phyloP scores from a whole-genome alignment of 2,888 invertebrate species.

The Gerris lacustris region DNA sequence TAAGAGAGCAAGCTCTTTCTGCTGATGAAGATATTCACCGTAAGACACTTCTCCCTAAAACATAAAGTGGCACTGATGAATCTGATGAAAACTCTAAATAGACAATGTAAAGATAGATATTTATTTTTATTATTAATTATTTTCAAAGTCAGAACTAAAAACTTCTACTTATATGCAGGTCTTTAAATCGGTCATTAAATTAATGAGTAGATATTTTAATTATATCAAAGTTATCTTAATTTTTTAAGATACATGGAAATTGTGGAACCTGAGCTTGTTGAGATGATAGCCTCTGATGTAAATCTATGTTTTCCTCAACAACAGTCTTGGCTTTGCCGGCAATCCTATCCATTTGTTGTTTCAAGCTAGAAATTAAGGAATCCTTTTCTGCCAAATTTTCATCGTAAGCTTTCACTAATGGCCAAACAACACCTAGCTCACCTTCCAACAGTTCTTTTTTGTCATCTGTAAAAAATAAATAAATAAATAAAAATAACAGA shows the following conservation, averaged over 20 bases:
- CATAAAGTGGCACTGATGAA: background rate
- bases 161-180: too few relatives aligned
- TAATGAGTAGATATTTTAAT: too few relatives aligned
- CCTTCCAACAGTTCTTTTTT: background rate
- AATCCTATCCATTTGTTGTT: slow-evolving; percentile 55
- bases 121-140: background rate
- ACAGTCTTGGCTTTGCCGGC: slow-evolving; percentile 57
- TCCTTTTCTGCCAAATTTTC: slow-evolving; percentile 65
- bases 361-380: slow-evolving; percentile 56
- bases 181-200: too few relatives aligned
- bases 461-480: background rate
- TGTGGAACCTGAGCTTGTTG: background rate
- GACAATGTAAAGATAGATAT: background rate
- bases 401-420: slow-evolving; percentile 64
- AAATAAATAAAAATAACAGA: too few relatives aligned
- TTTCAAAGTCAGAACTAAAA: too few relatives aligned
- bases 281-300: slow-evolving; percentile 43
- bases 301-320: slow-evolving; percentile 53
- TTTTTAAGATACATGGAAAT: too few relatives aligned
- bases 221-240: too few relatives aligned
- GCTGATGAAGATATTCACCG: slow-evolving; percentile 33
- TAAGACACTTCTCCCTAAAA: slow-evolving; percentile 35
- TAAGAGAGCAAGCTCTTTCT: slow-evolving; percentile 34
- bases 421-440: slow-evolving; percentile 38
- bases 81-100: background rate